phyloP scores from a whole-genome alignment of 1,140 invertebrate genomes.

The Sinella curviseta region DNA sequence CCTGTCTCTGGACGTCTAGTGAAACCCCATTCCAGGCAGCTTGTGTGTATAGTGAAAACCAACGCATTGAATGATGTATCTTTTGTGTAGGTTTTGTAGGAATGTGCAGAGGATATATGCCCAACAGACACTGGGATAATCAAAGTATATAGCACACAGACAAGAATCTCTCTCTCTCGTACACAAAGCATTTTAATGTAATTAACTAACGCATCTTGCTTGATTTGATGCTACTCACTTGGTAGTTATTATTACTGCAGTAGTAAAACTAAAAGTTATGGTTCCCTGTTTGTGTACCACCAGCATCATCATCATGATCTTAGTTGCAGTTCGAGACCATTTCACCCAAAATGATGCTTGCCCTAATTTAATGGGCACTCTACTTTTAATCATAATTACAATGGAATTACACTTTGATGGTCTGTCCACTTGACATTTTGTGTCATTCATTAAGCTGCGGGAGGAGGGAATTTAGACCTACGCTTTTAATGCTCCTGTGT shows the following conservation, averaged over 20 bases:
- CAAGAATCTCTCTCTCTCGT: background rate
- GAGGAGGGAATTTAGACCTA: background rate
- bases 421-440: constrained; percentile 10
- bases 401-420: constrained; percentile 3
- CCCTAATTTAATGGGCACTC: constrained; percentile 19
- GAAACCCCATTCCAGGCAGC: background rate
- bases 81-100: too few relatives aligned
- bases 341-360: constrained; percentile 10
- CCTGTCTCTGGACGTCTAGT: background rate
- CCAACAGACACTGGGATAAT: too few relatives aligned
- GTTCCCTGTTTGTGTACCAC: background rate
- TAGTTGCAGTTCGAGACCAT: constrained; percentile 3
- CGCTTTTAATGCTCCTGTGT: too few relatives aligned
- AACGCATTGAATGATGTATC: constrained; percentile 4
- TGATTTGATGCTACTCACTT: background rate
- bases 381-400: constrained; percentile 8
- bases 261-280: background rate
- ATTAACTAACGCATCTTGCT: constrained; percentile 23
- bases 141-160: background rate
- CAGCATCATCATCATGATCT: background rate
- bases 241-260: background rate
- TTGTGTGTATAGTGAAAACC: background rate
- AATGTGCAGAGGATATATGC: too few relatives aligned
- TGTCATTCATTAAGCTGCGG: background rate
- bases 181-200: constrained; percentile 7